Evolutionary conservation across 1,140 invertebrate species (phyloP).

Genomic region (Conus ventricosus): DNA sequence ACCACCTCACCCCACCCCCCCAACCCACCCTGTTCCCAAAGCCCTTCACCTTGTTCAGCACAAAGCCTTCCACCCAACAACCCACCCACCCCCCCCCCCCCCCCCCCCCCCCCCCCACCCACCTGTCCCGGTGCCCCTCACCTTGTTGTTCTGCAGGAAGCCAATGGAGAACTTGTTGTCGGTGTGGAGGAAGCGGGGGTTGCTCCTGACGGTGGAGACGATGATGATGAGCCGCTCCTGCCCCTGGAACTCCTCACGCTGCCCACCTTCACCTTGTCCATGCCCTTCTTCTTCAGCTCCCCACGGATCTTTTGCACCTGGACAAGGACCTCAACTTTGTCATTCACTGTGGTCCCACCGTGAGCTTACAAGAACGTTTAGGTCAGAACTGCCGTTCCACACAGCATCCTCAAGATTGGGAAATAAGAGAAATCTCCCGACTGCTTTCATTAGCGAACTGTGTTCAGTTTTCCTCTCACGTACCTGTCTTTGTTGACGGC

Average conservation of each 20-base stretch:
- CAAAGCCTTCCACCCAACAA: no score
- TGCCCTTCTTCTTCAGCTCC: slow-evolving; percentile 78
- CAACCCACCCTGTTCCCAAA: no score
- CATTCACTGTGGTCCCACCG: no score
- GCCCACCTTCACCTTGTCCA: slow-evolving; percentile 81
- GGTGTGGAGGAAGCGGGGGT: slow-evolving; percentile 56
- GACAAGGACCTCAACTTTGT: slow-evolving; percentile 38
- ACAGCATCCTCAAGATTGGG: background rate
- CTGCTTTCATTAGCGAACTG: no score
- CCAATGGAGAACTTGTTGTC: slow-evolving; percentile 67
- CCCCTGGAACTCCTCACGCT: slow-evolving; percentile 97
- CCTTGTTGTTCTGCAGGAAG: slow-evolving; percentile 70
- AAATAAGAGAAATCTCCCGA: no score
- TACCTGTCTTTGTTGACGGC: no score
- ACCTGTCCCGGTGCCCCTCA: slow-evolving; percentile 27
- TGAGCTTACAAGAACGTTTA: no score
- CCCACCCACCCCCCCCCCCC: no score
- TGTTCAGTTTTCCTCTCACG: no score
- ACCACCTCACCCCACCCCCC: no score
- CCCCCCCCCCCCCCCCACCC: background rate
- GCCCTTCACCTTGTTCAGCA: no score
- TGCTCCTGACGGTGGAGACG: slow-evolving; percentile 86
- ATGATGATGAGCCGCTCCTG: slow-evolving; percentile 91
- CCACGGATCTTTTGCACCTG: slow-evolving; percentile 84
- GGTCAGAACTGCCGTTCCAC: no score